Percentiles rank a stretch among this genome's conserved stretches.
Evolutionary conservation across 2,888 invertebrate species (phyloP).

Genomic region (Aradus depressus): DNA sequence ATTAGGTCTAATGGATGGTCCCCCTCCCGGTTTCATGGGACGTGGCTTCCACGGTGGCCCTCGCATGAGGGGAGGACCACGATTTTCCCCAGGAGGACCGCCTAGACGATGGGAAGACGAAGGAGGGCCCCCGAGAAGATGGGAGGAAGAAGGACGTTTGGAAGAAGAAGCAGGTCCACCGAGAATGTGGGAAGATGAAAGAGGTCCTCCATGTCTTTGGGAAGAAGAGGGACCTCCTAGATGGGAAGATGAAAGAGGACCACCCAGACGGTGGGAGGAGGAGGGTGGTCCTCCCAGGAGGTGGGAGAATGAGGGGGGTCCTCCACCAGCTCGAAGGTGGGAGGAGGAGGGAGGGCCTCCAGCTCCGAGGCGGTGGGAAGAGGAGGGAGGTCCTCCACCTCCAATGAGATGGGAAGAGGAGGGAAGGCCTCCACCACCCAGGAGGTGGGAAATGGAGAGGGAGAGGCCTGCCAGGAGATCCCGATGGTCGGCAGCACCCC

Average conservation of each 20-base stretch:
- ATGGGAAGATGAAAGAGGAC: background rate
- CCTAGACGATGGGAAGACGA: slow-evolving; percentile 1
- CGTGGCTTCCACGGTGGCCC: slow-evolving; percentile 10
- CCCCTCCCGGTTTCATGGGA: slow-evolving; percentile 18
- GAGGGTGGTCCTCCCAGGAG: too few species aligned
- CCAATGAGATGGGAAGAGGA: too few species aligned
- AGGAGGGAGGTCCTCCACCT: too few species aligned
- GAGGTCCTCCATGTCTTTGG: slow-evolving; percentile 1
- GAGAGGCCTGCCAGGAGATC: background rate
- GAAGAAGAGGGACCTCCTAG: slow-evolving; percentile 1
- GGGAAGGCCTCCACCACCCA: too few species aligned
- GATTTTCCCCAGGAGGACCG: slow-evolving; percentile 1
- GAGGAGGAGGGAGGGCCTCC: background rate
- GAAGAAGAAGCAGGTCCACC: background rate
- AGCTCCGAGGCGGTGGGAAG: too few species aligned
- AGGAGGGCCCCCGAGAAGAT: slow-evolving; percentile 1
- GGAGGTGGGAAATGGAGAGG: too few species aligned
- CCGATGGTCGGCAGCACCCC: background rate
- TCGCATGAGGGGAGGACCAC: slow-evolving; percentile 9
- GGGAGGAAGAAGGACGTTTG: too few species aligned
- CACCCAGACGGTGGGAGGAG: background rate
- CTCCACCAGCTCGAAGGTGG: background rate
- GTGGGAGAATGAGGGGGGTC: too few species aligned
- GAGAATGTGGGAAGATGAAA: background rate
- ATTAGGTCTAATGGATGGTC: slow-evolving; percentile 18